Evolutionary conservation across 2,797 vertebrate genomes (phyloP), one percentile per base, ranked within the genome.

Genomic region (Mionectes olivaceus): DNA sequence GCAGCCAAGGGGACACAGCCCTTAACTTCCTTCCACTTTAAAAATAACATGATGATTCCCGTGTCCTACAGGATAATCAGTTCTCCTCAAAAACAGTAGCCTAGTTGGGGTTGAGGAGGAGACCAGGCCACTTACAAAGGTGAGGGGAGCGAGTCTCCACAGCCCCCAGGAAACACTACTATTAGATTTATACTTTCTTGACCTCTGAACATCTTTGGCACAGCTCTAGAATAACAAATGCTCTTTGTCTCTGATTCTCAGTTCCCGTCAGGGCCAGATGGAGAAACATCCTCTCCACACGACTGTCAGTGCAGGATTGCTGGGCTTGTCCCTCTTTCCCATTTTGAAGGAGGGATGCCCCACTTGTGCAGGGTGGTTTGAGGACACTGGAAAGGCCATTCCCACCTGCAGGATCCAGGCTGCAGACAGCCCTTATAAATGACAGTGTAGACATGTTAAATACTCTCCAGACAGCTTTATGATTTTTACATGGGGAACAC

Each of bases 371-470:
- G 30, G 60, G 86, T 87, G 56, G 5, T 79, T 89, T 96, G 77
- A 87, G 88, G 93, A 90, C 60, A 94, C 18, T 13, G 57, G 79
- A 83, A 83, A 90, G 81, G 80, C 70, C 67, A 76, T 88, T 84
- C 41, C 67, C 60, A 85, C 77, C 61, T 79, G 52, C 55, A 79
- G 76, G 83, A 88, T 59, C 23, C 74, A 82, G 65, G 75, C 84
- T 87, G 65, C 67, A 91, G 55, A 8, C 59, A 82, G 63, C 32
- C 30, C 18, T 5, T n/a, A 35, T 39, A 90, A 94, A 83, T 25
- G 52, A 91, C 50, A 88, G 33, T 35, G 88, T 37, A 73, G 77
- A 82, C 64, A 73, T 17, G 15, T 47, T 87, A 90, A 90, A 74
- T 80, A 25, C 53, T 84, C 88, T 89, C 64, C 74, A 89, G 71